Base-by-base conservation (phyloP, 2,888 invertebrate species). In the Callyntrura sp. region DNA sequence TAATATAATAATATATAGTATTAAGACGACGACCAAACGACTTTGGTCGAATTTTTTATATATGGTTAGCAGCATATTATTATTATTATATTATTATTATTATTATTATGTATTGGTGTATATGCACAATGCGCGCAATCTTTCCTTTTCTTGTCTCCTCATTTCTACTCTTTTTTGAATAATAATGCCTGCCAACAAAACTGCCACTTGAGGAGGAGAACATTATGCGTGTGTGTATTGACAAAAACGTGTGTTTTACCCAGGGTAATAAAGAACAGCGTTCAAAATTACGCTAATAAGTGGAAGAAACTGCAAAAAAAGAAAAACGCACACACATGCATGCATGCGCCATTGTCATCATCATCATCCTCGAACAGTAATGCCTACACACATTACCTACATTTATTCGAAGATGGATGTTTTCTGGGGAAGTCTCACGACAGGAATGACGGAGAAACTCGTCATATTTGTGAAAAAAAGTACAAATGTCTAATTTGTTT, bases 401-500 rank as follows among this genome's bases (percentile, higher is more conserved):
- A 51, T n/a, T n/a, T 51, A 51, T 8, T 51, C 9, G 9, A 25
- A 23, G 12, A 62, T 62, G 12, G 2, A n/a, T 23, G 51, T 23
- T 76, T 51, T 23, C 4, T 25, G 51, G 51, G 73, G 73, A 76
- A 76, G 76, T 76, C 25, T 76, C 76, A 76, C 55, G 51, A 70
- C 35, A 35, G 23, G 0, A 60, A 51, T n/a, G 14, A 11, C 62
- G 12, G 45, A n/a, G 62, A 62, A 51, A 25, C n/a, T 51, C 76
- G 14, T n/a, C 25, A 48, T 45, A 76, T n/a, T n/a, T n/a, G n/a
- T n/a, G n/a, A n/a, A n/a, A n/a, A 76, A 76, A 51, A 1, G 23
- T 28, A 51, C 76, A 76, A 76, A 76, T 25, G n/a, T 55, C 76
- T 76, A 76, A 76, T 76, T 76, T 76, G 76, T 76, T 51, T 76